Evolutionary conservation across 2,113 vertebrate genomes (phyloP).

Genomic region (Cyanoderma ruficeps): DNA sequence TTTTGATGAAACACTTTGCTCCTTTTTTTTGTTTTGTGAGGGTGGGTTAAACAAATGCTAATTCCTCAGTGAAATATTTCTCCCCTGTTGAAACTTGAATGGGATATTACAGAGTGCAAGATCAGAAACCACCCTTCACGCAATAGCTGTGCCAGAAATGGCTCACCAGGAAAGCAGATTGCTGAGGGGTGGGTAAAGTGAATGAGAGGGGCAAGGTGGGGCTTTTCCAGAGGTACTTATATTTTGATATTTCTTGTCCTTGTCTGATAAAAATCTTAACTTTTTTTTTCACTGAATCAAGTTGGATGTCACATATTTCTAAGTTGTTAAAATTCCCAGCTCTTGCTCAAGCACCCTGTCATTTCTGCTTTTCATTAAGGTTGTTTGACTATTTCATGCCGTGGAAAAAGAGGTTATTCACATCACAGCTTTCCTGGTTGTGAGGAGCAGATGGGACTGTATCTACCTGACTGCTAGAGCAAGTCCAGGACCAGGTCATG

Average conservation of each 20-base stretch:
- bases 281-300: not conserved
- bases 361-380: slow-evolving; percentile 16
- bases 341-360: not conserved
- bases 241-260: not conserved
- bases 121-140: not conserved
- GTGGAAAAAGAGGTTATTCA: not conserved
- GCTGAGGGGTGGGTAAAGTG: rapidly evolving
- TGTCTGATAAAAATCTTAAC: not conserved
- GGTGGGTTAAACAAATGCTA: slow-evolving; percentile 16
- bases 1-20: slow-evolving; percentile 1
- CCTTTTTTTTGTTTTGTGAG: not conserved
- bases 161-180: not conserved
- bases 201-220: not conserved
- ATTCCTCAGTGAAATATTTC: not conserved
- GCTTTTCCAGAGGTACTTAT: not conserved
- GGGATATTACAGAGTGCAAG: not conserved
- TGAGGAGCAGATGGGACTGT: not conserved
- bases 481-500: not conserved
- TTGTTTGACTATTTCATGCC: not conserved
- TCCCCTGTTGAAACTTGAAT: slow-evolving; percentile 49
- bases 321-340: not conserved
- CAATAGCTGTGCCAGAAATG: not conserved
- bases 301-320: not conserved
- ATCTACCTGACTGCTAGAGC: not conserved
- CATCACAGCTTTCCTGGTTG: not conserved